Evolutionary conservation across 1,140 invertebrate species (phyloP), one percentile per base, ranked within the genome.

Genomic region (Lysiphlebus fabarum): DNA sequence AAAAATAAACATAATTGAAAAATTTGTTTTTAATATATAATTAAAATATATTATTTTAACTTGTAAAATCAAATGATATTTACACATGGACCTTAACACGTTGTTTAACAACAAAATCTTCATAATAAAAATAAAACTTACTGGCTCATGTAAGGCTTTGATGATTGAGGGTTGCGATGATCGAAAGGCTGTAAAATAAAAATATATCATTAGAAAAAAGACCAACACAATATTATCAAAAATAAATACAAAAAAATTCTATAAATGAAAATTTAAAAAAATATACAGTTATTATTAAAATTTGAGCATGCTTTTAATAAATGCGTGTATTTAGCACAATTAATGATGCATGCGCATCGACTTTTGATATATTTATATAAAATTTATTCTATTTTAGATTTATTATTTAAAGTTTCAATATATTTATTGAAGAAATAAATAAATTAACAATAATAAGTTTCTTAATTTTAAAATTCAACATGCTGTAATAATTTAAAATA

Each of bases 81-180:
- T 10, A 36, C 34, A 88, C 72, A 89, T 91, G 66, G 5, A 70
- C 75, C 37, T 40, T 47, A n/a, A n/a, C n/a, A n/a, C n/a, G n/a
- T n/a, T n/a, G n/a, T n/a, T n/a, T n/a, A n/a, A n/a, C n/a, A n/a
- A n/a, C n/a, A n/a, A n/a, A n/a, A n/a, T n/a, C n/a, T n/a, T n/a
- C 38, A 58, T 63, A 34, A 54, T n/a, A 34, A 42, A 45, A 64
- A 69, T 51, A 17, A 14, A 55, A 85, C 82, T 83, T 74, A 89
- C 87, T 88, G 86, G 64, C 86, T 85, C 82, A 89, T 88, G 65
- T 88, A 88, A 26, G 87, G 86, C 74, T 85, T 87, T 2, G 80
- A 63, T 9, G 69, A 59, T 37, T 72, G 71, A 40, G 65, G 64
- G 61, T 65, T 74, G 10, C 73, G 72, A 53, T 79, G 78, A 53